phyloP scores from a whole-genome alignment of 1,140 invertebrate genomes.

The Scaptomyza graminum region DNA sequence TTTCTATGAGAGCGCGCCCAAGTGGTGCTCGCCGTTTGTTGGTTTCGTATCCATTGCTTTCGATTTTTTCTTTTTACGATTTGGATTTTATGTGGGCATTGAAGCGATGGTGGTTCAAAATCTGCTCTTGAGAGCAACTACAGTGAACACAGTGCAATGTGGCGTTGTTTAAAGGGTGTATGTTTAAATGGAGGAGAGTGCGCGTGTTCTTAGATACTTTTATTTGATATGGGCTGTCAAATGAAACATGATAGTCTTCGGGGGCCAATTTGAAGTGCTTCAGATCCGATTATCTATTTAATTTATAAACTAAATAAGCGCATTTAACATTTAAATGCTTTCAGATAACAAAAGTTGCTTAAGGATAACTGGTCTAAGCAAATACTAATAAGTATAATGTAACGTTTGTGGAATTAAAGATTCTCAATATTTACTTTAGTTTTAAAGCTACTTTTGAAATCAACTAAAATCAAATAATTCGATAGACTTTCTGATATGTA shows the following conservation, averaged over 20 bases:
- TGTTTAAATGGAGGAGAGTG: not conserved
- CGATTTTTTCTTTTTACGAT: conserved; percentile 60
- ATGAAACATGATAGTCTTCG: conserved; percentile 29
- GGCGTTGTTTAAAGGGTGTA: conserved; percentile 12
- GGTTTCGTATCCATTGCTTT: conserved; percentile 31
- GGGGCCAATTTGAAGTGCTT: conserved; percentile 29
- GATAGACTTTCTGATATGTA: too few species aligned
- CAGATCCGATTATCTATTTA: too few species aligned
- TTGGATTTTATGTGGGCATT: conserved; percentile 62
- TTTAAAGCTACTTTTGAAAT: too few species aligned
- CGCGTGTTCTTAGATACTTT: conserved; percentile 5
- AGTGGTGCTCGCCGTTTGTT: conserved; percentile 58
- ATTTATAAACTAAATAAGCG: too few species aligned
- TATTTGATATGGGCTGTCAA: conserved; percentile 29
- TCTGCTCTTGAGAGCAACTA: not conserved
- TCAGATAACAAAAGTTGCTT: not conserved
- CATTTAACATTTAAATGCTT: too few species aligned
- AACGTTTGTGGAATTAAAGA: too few species aligned
- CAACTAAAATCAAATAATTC: too few species aligned
- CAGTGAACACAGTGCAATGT: conserved; percentile 33
- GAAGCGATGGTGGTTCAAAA: conserved; percentile 20
- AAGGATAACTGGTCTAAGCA: too few species aligned
- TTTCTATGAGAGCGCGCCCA: conserved; percentile 68
- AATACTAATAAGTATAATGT: too few species aligned
- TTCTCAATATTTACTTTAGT: too few species aligned